Evolutionary conservation across 2,888 invertebrate species (phyloP), one percentile per base, ranked within the genome.

Genomic region (Eupithecia exiguata): DNA sequence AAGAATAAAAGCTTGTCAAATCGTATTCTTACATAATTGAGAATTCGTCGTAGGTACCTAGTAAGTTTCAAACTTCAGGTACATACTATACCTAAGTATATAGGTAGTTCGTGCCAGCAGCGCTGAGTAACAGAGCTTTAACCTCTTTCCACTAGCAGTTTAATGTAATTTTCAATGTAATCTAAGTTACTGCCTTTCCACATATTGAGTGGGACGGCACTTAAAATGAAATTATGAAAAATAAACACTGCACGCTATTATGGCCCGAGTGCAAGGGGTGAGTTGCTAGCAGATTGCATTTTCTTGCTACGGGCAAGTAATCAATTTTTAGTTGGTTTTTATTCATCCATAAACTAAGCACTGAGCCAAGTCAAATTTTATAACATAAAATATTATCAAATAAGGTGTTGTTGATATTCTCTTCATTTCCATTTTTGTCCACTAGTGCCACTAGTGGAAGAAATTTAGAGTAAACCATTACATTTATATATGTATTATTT

Each of bases 291-390:
- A 91, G 91, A 93, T 93, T 93, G 92, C 92, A 92, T 92, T 93
- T 91, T 89, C 92, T 91, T 91, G 90, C 91, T 89, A 87, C 88
- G 89, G 89, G 88, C 85, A 84, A 89, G 92, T 92, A 93, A 93
- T 93, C 92, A 93, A 92, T 92, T 93, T 93, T 92, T n/a, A n/a
- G n/a, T n/a, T n/a, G n/a, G n/a, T n/a, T n/a, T n/a, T n/a, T n/a
- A n/a, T n/a, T n/a, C n/a, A n/a, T n/a, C n/a, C n/a, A n/a, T n/a
- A n/a, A n/a, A n/a, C n/a, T n/a, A n/a, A 30, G 30, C n/a, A 30
- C 1, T 30, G 30, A 30, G 30, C 2, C 30, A 30, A 30, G 30
- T 30, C 1, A 4, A 30, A 30, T 30, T 30, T 30, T 30, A 30
- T 3, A 30, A 3, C 30, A 4, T 30, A 30, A 30, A 30, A 30